phyloP scores from a whole-genome alignment of 1,140 invertebrate species.

The Spodoptera frugiperda region DNA sequence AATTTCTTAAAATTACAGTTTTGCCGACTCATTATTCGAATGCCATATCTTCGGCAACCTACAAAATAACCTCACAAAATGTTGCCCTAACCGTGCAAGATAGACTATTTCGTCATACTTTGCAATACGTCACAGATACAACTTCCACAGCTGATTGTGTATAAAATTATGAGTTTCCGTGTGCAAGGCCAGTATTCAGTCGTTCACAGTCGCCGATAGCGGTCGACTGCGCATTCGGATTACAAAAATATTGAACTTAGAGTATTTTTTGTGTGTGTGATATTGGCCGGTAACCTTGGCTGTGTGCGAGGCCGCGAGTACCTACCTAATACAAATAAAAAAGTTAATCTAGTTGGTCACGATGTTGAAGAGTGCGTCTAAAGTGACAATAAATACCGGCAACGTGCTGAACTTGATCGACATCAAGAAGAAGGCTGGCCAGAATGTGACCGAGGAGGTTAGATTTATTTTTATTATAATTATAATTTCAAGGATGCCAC shows the following conservation, averaged over 20 bases:
- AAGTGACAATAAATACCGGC: conserved; percentile 91
- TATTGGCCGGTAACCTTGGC: conserved; percentile 64
- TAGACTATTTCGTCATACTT: conserved; percentile 64
- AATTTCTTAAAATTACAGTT: conserved; percentile 43
- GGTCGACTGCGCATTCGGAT: conserved; percentile 23
- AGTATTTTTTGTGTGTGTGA: conserved; percentile 49
- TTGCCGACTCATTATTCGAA: conserved; percentile 12
- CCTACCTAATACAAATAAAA: conserved; percentile 51
- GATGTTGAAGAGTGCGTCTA: conserved; percentile 81
- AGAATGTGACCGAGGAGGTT: conserved; percentile 94
- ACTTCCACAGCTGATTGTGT: conserved; percentile 57
- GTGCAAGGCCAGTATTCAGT: conserved; percentile 66
- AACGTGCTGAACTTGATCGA: conserved; percentile 94
- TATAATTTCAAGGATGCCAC: neutral
- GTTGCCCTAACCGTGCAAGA: conserved; percentile 1
- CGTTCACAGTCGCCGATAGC: conserved; percentile 52
- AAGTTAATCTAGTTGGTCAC: conserved; percentile 63
- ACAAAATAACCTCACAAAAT: conserved; percentile 31
- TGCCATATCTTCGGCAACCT: conserved; percentile 4
- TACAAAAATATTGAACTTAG: conserved; percentile 37
- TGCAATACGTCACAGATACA: conserved; percentile 61
- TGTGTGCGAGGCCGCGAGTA: conserved; percentile 47
- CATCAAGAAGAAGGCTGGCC: conserved; percentile 93
- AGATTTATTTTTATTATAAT: conserved; percentile 47
- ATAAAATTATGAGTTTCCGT: conserved; percentile 64